A percentile compares a stretch with the other conserved stretches of the same genome.
phyloP scores from a whole-genome alignment of 2,113 vertebrate species.

The Misgurnus anguillicaudatus region DNA sequence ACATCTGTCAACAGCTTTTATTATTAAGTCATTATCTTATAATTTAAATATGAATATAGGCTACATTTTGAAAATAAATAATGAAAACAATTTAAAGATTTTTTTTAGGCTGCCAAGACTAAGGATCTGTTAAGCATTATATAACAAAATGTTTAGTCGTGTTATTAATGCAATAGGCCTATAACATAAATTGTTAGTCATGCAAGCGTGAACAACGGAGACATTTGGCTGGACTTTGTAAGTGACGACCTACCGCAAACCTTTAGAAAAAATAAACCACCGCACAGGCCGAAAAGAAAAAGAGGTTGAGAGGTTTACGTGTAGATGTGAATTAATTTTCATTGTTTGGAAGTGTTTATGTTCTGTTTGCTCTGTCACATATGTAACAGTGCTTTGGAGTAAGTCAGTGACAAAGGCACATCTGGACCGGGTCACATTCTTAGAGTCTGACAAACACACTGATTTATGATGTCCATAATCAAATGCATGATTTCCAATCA shows the following conservation, averaged over 20 bases:
- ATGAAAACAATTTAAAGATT: neutral
- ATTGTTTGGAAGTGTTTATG: slow-evolving; percentile 60
- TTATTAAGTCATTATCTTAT: too few species aligned
- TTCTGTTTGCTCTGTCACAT: slow-evolving; percentile 37
- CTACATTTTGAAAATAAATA: neutral
- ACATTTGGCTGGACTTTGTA: slow-evolving; percentile 13
- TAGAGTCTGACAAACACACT: slow-evolving; percentile 54
- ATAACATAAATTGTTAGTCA: slow-evolving; percentile 2
- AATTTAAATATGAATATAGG: too few species aligned
- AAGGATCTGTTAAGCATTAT: neutral
- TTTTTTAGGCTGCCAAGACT: neutral
- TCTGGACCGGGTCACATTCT: slow-evolving; percentile 60
- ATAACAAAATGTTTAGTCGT: neutral
- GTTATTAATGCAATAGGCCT: neutral
- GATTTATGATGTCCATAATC: slow-evolving; percentile 48
- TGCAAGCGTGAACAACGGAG: slow-evolving; percentile 23
- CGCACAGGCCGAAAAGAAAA: slow-evolving; percentile 34
- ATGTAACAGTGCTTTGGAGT: slow-evolving; percentile 41
- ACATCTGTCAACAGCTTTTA: neutral
- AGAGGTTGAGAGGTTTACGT: slow-evolving; percentile 52
- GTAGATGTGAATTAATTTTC: slow-evolving; percentile 56
- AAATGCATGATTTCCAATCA: slow-evolving; percentile 46
- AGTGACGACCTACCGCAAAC: slow-evolving; percentile 39
- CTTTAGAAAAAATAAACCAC: slow-evolving; percentile 53
- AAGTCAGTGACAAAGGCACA: slow-evolving; percentile 47